These are phyloP conservation scores for Chloebia gouldiae DNA, from an alignment of 2,113 vertebrate species.

Conservation along the genomic window DNA sequence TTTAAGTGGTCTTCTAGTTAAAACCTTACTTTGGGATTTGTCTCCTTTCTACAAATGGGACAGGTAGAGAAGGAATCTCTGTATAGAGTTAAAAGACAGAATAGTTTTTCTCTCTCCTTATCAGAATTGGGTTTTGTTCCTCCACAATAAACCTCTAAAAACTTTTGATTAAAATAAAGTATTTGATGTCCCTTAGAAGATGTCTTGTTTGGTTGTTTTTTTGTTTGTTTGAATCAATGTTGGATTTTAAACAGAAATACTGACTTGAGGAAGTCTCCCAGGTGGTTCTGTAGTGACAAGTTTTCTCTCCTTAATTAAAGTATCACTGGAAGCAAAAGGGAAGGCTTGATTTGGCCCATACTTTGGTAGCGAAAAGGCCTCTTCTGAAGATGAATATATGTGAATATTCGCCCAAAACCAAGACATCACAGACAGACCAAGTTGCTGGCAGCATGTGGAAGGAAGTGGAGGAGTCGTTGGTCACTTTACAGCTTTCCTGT, in stretches of 20 bases:
- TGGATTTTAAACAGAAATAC: background rate
- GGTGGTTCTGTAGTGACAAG: background rate
- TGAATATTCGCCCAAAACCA: background rate
- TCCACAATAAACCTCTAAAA: background rate
- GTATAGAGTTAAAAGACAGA: background rate
- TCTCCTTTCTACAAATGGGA: background rate
- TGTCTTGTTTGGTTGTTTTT: background rate
- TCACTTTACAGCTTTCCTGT: constrained; percentile 42
- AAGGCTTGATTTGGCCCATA: background rate
- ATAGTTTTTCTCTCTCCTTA: background rate
- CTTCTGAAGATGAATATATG: background rate
- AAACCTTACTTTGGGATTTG: background rate
- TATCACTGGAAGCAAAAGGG: background rate
- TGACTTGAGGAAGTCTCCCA: background rate
- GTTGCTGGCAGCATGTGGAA: constrained; percentile 21
- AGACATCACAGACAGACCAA: background rate
- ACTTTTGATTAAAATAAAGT: background rate
- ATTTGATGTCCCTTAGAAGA: background rate
- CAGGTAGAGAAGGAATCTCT: background rate
- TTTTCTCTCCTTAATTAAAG: background rate
- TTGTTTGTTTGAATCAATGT: background rate
- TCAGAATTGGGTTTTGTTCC: background rate
- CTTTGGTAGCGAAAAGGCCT: background rate
- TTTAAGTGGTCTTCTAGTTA: background rate
- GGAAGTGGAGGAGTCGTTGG: constrained; percentile 27